Evolutionary conservation across 92 coral and sea anemone genomes (phyloP), one percentile per base, ranked within the genome.

Genomic region (Epizoanthus fatuus): DNA sequence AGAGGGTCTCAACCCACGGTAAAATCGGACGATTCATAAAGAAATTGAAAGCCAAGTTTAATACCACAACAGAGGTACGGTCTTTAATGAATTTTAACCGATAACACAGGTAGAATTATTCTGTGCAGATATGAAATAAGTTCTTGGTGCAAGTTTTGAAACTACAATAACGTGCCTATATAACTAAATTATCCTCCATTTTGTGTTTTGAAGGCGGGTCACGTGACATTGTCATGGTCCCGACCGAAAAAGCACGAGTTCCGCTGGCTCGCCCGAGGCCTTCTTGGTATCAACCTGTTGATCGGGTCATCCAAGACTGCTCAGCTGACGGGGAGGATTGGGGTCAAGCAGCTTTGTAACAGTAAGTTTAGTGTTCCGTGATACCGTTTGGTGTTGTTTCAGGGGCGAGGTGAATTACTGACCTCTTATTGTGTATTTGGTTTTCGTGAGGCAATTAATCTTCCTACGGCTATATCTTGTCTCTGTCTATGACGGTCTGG

Each of bases 261-360:
- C 0, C 90, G 79, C 79, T 92, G 95, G 98, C 73, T 94, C 68
- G 91, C 88, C 68, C 93, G 95, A 84, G 98, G 98, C 58, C 57
- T 87, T 22, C 70, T 94, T 16, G 81, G 83, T 62, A 71, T 94
- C 74, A 94, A 87, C 11, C 5, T 92, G 57, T 49, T 77, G 3
- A 69, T 94, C 65, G 91, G 86, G 7, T 84, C 98, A 35, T 89
- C 89, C 22, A 91, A 75, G 20, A 74, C 80, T 1, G 88, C 85
- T 16, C 76, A 84, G 72, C 83, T 94, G 83, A 94, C 71, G 17
- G 98, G 98, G 20, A 83, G 86, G 73, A 90, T 94, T 19, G 65
- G 54, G 72, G 79, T 92, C 73, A 94, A 94, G 83, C 86, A 80
- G 49, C 86, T 95, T 70, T 94, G 98, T 19, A 90, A 94, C 87